These are phyloP conservation scores for Sinocyclocheilus anophthalmus DNA, from an alignment of 2,113 vertebrate species.

Conservation along the genomic window DNA sequence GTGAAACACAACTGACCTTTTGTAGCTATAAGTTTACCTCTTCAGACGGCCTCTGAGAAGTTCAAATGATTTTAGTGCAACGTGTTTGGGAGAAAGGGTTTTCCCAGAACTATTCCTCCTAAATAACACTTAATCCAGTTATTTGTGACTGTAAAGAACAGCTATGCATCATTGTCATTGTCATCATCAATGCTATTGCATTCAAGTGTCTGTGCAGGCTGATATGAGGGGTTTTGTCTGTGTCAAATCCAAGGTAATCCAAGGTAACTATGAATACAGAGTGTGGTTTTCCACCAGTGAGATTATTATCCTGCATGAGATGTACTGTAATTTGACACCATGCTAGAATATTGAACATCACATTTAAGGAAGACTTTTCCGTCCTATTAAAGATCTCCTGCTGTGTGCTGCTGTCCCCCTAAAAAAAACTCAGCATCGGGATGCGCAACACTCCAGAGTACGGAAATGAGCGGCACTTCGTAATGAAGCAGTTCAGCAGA, in stretches of 20 bases:
- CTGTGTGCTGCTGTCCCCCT: neutral
- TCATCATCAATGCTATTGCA: no score
- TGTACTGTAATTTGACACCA: neutral
- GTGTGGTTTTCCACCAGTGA: neutral
- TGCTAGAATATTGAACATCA: neutral
- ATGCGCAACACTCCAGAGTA: neutral
- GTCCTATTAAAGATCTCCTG: neutral
- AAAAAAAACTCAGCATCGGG: neutral
- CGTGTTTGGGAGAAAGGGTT: neutral
- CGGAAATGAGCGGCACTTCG: neutral
- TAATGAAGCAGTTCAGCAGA: slow-evolving; percentile 29
- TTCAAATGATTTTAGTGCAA: neutral
- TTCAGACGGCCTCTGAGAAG: neutral
- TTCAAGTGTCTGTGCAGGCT: neutral
- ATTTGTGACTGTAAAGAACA: neutral
- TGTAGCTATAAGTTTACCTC: neutral
- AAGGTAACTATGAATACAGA: neutral
- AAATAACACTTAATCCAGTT: neutral
- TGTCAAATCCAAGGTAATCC: slow-evolving; percentile 9
- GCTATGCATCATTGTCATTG: slow-evolving; percentile 15
- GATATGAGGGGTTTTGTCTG: neutral
- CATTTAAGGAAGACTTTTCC: neutral
- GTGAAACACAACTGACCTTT: neutral
- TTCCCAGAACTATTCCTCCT: neutral
- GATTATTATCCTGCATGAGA: neutral